Evolutionary conservation across 1,140 invertebrate species (phyloP).

Genomic region (Drosophila azteca): DNA sequence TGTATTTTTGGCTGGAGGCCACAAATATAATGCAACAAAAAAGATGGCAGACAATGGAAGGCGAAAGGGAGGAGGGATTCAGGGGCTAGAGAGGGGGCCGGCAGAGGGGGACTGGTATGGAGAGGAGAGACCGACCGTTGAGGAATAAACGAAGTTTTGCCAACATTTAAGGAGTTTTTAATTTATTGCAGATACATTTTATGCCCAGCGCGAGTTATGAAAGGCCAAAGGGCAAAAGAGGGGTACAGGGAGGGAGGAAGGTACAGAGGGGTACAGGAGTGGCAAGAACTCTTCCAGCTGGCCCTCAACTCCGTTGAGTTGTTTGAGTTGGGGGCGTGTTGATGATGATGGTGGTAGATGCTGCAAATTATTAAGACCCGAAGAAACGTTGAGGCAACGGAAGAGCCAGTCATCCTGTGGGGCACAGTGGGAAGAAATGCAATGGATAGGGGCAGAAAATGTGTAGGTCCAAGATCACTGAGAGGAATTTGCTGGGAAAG

Average conservation of each 20-base stretch:
- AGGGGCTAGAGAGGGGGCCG: background rate
- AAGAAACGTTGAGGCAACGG: slow-evolving; percentile 6
- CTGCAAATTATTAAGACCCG: slow-evolving; percentile 67
- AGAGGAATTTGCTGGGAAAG: no score
- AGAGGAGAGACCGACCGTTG: slow-evolving; percentile 18
- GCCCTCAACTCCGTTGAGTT: background rate
- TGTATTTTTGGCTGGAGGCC: slow-evolving; percentile 48
- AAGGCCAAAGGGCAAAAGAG: slow-evolving; percentile 4
- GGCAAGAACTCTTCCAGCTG: slow-evolving; percentile 33
- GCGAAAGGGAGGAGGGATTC: slow-evolving; percentile 4
- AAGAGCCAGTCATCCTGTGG: background rate
- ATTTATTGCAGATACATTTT: slow-evolving; percentile 83
- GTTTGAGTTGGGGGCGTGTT: slow-evolving; percentile 65
- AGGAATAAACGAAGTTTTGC: slow-evolving; percentile 53
- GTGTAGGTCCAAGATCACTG: no score
- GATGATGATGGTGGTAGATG: slow-evolving; percentile 61
- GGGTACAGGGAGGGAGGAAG: slow-evolving; percentile 3
- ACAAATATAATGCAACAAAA: slow-evolving; percentile 60
- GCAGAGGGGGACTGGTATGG: background rate
- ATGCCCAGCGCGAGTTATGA: slow-evolving; percentile 38
- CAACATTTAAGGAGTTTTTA: slow-evolving; percentile 83
- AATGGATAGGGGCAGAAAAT: background rate
- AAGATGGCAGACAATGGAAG: slow-evolving; percentile 40
- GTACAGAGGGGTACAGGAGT: background rate
- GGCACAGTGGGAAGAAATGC: slow-evolving; percentile 32